Evolutionary conservation across 2,888 invertebrate species (phyloP), one percentile per base, ranked within the genome.

Genomic region (Polydrusus tereticollis): DNA sequence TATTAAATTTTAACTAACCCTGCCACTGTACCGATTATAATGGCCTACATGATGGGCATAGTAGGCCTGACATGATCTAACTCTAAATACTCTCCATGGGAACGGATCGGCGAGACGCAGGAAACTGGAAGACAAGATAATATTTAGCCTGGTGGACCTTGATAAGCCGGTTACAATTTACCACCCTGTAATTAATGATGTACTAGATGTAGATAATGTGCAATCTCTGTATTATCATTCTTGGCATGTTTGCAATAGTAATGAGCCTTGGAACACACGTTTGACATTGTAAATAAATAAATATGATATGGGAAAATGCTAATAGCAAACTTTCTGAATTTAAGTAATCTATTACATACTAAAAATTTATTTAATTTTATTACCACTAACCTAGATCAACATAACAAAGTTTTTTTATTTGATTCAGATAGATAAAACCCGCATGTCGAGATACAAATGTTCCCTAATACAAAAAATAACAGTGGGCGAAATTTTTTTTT

Each of bases 141-240:
- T 62, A 58, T 63, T 67, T 68, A 63, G 72, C 58, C 62, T 68
- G 67, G 57, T 41, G 63, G 58, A 63, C 68, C 58, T 63, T 68
- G 72, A 72, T 72, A 72, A 72, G 63, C 72, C 58, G 21, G 21
- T 52, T 47, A 38, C 65, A 23, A 52, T 71, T 71, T 71, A 66
- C 71, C 66, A 66, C 71, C 71, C 65, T 66, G 52, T 66, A 66
- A 71, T 71, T 71, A 71, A 71, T 71, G 47, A 55, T 26, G 16
- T 21, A 66, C 60, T 60, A 65, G 47, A 55, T 26, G n/a, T 21
- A 66, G 71, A 71, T 71, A 71, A 33, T 36, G 4, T 18, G 55
- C 45, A 60, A 71, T 71, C 69, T 50, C 45, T 21, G 45, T 20
- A 16, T 36, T 69, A 69, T 62, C 63, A 52, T 21, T 18, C 59